Percentiles rank a stretch among this genome's conserved stretches.
These are phyloP conservation scores for Spea bombifrons DNA, from an alignment of 2,113 vertebrate genomes.

Conservation along the genomic window DNA sequence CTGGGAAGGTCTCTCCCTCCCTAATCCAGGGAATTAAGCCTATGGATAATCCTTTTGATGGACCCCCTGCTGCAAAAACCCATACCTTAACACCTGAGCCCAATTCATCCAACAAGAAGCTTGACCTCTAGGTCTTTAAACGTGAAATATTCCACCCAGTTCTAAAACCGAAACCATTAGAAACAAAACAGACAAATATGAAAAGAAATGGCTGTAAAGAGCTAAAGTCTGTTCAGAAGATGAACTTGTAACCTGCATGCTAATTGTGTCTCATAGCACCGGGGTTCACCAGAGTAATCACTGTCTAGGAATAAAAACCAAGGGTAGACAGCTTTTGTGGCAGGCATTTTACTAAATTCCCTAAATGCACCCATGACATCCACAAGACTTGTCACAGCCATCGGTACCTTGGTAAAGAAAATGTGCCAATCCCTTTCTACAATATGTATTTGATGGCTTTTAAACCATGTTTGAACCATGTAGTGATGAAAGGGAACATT, in stretches of 20 bases:
- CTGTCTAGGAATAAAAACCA: too few species aligned
- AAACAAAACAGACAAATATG: neutral
- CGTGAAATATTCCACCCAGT: conserved; percentile 33
- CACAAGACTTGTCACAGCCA: too few species aligned
- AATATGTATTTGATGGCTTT: too few species aligned
- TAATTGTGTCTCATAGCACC: neutral
- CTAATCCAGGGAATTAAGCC: conserved; percentile 44
- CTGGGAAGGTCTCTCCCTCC: conserved; percentile 18
- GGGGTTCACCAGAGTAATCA: neutral
- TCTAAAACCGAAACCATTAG: conserved; percentile 4
- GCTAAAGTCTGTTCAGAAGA: conserved; percentile 9
- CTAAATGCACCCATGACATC: too few species aligned
- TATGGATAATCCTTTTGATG: conserved; percentile 49
- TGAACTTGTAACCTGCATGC: conserved; percentile 30
- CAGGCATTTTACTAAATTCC: too few species aligned
- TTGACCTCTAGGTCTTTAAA: conserved; percentile 33
- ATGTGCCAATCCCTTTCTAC: too few species aligned
- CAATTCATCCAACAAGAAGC: conserved; percentile 6
- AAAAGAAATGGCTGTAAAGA: conserved; percentile 11
- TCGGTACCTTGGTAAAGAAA: too few species aligned
- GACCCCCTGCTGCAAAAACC: conserved; percentile 41
- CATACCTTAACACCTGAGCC: conserved; percentile 38
- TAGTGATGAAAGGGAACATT: too few species aligned
- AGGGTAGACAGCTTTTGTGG: too few species aligned
- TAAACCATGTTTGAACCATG: too few species aligned